Evolutionary conservation across 2,113 vertebrate genomes (phyloP).

Genomic region (Eulemur macaco): DNA sequence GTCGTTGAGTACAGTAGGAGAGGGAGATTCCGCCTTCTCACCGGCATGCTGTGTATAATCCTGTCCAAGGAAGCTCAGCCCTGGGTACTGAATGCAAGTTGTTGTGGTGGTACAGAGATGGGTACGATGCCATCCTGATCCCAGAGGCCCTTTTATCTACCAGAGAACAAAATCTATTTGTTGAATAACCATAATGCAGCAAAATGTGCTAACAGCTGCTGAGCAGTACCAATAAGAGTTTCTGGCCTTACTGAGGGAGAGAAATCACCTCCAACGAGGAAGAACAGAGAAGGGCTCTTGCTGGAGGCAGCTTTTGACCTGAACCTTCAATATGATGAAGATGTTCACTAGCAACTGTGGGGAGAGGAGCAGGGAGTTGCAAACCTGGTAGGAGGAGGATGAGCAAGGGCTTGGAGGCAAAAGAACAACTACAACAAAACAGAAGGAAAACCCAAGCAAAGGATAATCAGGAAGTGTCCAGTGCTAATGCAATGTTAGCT

Average conservation of each 20-base stretch:
- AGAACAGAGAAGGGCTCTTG: neutral
- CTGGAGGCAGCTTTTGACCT: neutral
- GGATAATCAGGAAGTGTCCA: neutral
- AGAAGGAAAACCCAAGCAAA: neutral
- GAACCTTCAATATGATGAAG: neutral
- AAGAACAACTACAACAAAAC: neutral
- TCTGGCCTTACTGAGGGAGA: neutral
- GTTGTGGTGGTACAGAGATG: too few relatives aligned
- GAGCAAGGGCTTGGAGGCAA: neutral
- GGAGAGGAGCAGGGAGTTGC: neutral
- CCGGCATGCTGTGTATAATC: neutral
- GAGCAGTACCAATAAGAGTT: neutral
- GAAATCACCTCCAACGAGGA: neutral
- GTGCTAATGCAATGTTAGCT: neutral
- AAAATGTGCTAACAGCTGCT: neutral
- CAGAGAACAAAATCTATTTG: neutral
- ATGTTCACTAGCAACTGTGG: neutral
- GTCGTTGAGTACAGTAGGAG: neutral
- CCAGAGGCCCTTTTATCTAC: neutral
- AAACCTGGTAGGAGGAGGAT: neutral
- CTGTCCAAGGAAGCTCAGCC: neutral
- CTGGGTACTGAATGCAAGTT: neutral
- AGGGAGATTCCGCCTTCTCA: too few relatives aligned
- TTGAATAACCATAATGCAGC: neutral
- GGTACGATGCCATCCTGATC: neutral